Base-by-base conservation (phyloP, 2,888 invertebrate genomes). In the Hyposoter dolosus region DNA sequence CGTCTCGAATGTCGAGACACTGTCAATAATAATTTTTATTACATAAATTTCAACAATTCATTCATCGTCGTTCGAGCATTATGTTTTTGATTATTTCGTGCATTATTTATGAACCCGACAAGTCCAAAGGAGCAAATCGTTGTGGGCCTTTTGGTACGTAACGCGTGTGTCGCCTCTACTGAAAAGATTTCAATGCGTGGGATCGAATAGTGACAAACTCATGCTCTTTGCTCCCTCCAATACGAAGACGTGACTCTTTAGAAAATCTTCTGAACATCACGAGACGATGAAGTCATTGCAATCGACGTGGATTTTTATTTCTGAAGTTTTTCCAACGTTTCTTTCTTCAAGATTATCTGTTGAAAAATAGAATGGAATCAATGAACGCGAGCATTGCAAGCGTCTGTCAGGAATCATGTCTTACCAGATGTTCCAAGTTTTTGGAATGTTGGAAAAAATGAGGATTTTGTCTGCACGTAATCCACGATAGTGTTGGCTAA, bases 101-200 rank as follows among this genome's bases (percentile, higher is more conserved):
- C 63, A 35, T 63, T 5, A 63, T 63, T 32, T 35, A 28, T 63
- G 28, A 17, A 19, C 19, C 2, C 6, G 19, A 53, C 19, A 9
- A 6, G n/a, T 53, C 19, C 0, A 6, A 53, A 19, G 50, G n/a
- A 19, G 1, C 53, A 60, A 10, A 12, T 12, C 10, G 53, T 19
- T 1, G 60, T 56, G 56, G 23, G 23, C 4, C 19, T 56, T 23
- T 23, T 10, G 56, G 1, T 28, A 28, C 60, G 60, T 40, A 40
- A 40, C 40, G 40, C 5, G 40, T 40, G 40, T 5, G 15, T 60
- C 60, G 60, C 28, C 15, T 28, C 3, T 5, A 47, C 23, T 47
- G 9, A 47, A 69, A 69, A 47, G 69, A 69, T 47, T 69, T 69
- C 45, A 69, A 47, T 69, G 68, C 68, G 69, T 69, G 69, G 69